Evolutionary conservation across 2,797 vertebrate genomes (phyloP), one percentile per base, ranked within the genome.

Genomic region (Tolypeutes matacus): DNA sequence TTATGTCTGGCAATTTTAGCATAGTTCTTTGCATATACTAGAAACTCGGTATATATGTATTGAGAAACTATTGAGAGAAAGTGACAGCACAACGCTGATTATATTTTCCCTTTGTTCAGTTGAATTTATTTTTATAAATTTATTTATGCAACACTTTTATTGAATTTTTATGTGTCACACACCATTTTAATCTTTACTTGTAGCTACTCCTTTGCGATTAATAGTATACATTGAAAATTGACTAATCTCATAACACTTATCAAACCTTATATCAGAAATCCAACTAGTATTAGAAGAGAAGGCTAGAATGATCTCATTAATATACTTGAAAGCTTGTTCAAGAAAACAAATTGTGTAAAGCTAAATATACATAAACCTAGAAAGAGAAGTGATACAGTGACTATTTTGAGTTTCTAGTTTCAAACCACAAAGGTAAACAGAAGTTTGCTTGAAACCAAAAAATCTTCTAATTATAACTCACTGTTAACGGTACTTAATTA

Each of bases 401-500:
- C 70, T 92, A 86, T 67, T 92, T 69, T 39, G 53, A 83, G 42
- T 86, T 95, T 92, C 93, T 95, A 56, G 78, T 89, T 95, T 96
- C 56, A 94, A 89, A 89, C 77, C 69, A 70, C 39, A 94, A 87
- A 89, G 62, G 67, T 96, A 88, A 90, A 90, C 29, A 96, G 20
- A 84, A 95, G 46, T 94, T 94, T 96, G 60, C 62, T 84, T 93
- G 56, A 91, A 93, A 89, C 46, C 83, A 13, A 36, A 64, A 64
- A 77, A 49, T 89, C 5, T 96, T 95, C 85, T 87, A 96, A 96
- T 83, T 92, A 84, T 80, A 94, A 75, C 53, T 93, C 73, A 36
- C 58, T 81, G 83, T 94, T 93, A 90, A 76, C n/a, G 76, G 39
- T 91, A 67, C 72, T 82, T 93, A 91, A 88, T 58, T 93, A 34